Evolutionary conservation across 2,113 vertebrate species (phyloP), one percentile per base, ranked within the genome.

Genomic region (Myiopsitta monachus): DNA sequence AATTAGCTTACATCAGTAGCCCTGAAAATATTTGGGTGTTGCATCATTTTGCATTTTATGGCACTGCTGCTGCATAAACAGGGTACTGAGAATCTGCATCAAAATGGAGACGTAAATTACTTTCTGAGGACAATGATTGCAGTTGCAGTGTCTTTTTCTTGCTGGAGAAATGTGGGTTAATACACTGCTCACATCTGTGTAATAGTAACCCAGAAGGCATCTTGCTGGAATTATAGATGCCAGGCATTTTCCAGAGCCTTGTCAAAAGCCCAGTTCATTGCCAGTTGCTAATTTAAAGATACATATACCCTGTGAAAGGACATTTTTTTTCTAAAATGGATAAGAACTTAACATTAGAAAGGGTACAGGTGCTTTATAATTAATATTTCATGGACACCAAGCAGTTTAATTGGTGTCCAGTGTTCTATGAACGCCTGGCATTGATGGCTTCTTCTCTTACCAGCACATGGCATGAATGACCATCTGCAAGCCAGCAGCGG

Each of bases 171-270:
- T 8, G 14, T 19, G 63, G 41, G 47, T 84, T 95, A 90, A 73
- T 43, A 73, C 5, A 9, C 28, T 47, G 43, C 49, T 96, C 46
- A 57, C 52, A 81, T 88, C 76, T 93, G 61, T 85, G 78, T 86
- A 83, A 96, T 14, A 82, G 94, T 91, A 92, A 83, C 70, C 67
- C 59, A 93, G 76, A 83, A 94, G 80, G 66, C 43, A 69, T 90
- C 79, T 89, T 89, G 39, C 57, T 90, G 68, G 44, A 96, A 78
- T 92, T 74, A 86, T 24, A 82, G 64, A 86, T 81, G 61, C 55
- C 49, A 63, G 51, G 62, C 77, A 87, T 95, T 91, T 95, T 83
- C 91, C 87, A 95, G 88, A 70, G 74, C 59, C 76, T 78, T 5
- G 4, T 39, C 90, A 84, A 92, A 92, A 87, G 57, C 36, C 72